These are phyloP conservation scores for Nycticryphes semicollaris DNA, from an alignment of 2,113 vertebrate genomes.

Conservation along the genomic window DNA sequence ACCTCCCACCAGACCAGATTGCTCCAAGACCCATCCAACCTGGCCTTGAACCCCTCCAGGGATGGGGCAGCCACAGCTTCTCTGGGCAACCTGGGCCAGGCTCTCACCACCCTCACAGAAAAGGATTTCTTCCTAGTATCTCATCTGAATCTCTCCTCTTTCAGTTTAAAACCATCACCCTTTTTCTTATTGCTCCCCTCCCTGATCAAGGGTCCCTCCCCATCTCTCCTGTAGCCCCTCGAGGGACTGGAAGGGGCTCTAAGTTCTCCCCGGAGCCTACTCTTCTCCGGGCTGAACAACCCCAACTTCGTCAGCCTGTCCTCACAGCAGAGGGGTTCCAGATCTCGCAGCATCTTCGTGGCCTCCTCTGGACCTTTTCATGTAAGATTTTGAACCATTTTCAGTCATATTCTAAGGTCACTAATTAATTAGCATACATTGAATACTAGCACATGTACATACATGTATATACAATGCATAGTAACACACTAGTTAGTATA, in stretches of 20 bases:
- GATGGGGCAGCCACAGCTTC: background rate
- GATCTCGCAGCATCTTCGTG: background rate
- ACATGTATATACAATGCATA: too few relatives aligned
- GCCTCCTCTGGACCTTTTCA: background rate
- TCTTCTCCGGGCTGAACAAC: background rate
- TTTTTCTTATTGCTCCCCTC: too few relatives aligned
- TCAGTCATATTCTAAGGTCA: background rate
- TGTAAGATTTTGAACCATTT: background rate
- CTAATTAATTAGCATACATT: too few relatives aligned
- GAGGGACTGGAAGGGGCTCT: background rate
- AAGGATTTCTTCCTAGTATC: background rate
- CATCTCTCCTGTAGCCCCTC: background rate
- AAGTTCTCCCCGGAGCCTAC: background rate
- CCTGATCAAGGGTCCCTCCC: background rate
- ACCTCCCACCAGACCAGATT: background rate
- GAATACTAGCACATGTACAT: too few relatives aligned
- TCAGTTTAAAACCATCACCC: background rate
- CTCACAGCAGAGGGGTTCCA: background rate
- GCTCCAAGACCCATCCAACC: background rate
- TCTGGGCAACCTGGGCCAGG: background rate
- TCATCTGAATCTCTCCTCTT: background rate
- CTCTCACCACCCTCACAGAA: background rate
- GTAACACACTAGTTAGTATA: too few relatives aligned
- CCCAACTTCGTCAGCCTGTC: background rate
- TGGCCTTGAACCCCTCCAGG: background rate